Evolutionary conservation across 2,797 vertebrate genomes (phyloP), one percentile per base, ranked within the genome.

Genomic region (Dryobates pubescens): DNA sequence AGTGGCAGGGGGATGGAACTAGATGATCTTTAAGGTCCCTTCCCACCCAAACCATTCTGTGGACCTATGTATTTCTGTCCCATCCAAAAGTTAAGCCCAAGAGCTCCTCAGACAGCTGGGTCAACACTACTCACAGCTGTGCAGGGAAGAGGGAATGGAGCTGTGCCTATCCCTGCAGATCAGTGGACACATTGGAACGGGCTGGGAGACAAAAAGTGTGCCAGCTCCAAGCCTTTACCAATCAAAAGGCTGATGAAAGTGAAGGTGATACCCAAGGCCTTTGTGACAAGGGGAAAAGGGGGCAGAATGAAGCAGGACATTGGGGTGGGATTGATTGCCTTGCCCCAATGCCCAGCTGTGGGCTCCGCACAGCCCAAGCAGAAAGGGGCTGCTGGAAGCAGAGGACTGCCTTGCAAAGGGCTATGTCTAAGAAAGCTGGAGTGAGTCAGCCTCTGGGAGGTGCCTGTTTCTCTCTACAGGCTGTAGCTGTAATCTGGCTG

Each of bases 371-470:
- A 43, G 49, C 22, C 45, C 16, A 36, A 13, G 59, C 51, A 41
- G 41, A 72, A 78, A 81, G 0, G n/a, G 63, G 59, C 30, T 90
- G 58, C 59, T 81, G 67, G 69, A 84, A 78, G 41, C 77, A 85
- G 72, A 27, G 3, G 73, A 43, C 30, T 56, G 47, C 36, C 63
- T 76, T 86, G 81, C 61, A 45, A 54, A 92, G 62, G 80, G 24
- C 41, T 7, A 68, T 1, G 0, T 78, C 91, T 88, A 80, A 90
- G 90, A 91, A 95, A 82, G 77, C 0, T 22, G 68, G 32, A 76
- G 36, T 90, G 92, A 93, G 67, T 92, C 78, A 94, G 13, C 15
- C 84, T 47, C 75, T 75, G 91, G 84, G 92, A 95, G 89, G 84
- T 86, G 81, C 75, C 84, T 84, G 68, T 86, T 94, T 77, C 93